These are phyloP conservation scores for Percopsis omiscomaycus DNA, from an alignment of 2,797 vertebrate genomes.

Conservation along the genomic window DNA sequence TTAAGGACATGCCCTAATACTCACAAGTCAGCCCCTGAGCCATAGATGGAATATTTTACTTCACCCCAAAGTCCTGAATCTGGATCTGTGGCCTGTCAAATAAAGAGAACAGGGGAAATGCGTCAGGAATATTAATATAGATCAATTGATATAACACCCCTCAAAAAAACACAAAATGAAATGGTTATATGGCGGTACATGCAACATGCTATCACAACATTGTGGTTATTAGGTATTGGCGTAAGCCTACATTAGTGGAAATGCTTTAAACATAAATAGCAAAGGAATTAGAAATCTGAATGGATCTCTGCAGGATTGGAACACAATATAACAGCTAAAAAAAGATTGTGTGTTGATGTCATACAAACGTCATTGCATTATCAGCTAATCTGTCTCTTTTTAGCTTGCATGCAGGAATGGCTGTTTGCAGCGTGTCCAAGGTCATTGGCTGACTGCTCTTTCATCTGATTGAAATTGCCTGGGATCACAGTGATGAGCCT, in stretches of 20 bases:
- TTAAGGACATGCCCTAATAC: constrained; percentile 60
- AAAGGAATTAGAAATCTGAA: background rate
- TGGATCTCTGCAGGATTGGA: constrained; percentile 29
- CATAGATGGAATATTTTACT: constrained; percentile 92
- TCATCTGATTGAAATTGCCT: constrained; percentile 74
- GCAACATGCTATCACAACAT: too few relatives aligned
- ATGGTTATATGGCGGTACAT: too few relatives aligned
- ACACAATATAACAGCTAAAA: constrained; percentile 54
- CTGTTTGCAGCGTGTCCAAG: constrained; percentile 62
- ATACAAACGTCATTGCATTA: constrained; percentile 50
- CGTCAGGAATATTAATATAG: background rate
- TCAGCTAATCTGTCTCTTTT: constrained; percentile 63
- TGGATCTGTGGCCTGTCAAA: constrained; percentile 87
- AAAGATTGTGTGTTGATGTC: constrained; percentile 56
- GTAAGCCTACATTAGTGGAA: background rate
- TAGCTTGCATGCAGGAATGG: constrained; percentile 42
- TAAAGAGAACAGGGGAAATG: constrained; percentile 11
- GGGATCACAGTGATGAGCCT: constrained; percentile 63
- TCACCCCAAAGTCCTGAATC: constrained; percentile 95
- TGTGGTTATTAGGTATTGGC: too few relatives aligned
- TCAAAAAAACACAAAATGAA: too few relatives aligned
- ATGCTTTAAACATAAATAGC: background rate
- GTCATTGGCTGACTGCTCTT: constrained; percentile 68
- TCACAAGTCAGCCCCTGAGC: constrained; percentile 91
- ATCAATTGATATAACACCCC: too few relatives aligned